phyloP scores from a whole-genome alignment of 2,113 vertebrate species.

The Aplodontia rufa region DNA sequence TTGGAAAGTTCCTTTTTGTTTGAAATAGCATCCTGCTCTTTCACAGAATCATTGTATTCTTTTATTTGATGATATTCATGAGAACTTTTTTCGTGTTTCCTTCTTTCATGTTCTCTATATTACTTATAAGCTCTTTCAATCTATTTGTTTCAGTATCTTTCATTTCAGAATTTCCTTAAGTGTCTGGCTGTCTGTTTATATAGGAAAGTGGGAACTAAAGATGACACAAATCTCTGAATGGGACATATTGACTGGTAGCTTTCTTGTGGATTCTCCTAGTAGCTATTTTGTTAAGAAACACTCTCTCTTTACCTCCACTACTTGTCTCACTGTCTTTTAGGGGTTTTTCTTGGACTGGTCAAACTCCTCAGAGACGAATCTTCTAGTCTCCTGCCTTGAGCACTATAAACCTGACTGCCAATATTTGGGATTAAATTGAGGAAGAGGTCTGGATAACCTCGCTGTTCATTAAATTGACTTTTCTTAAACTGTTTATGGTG shows the following conservation, averaged over 20 bases:
- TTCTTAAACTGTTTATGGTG: background rate
- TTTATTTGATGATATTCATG: slow-evolving; percentile 19
- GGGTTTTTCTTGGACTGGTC: background rate
- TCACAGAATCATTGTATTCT: background rate
- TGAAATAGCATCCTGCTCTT: background rate
- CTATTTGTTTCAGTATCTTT: slow-evolving; percentile 54
- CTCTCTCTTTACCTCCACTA: background rate
- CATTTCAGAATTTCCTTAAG: slow-evolving; percentile 53
- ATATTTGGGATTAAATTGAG: background rate
- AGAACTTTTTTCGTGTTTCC: background rate
- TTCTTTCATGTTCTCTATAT: slow-evolving; percentile 41
- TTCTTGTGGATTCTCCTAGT: slow-evolving; percentile 12
- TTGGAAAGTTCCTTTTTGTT: background rate
- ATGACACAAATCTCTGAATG: background rate
- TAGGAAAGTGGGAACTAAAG: slow-evolving; percentile 6
- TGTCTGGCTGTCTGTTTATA: background rate
- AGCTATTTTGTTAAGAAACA: background rate
- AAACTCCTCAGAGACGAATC: slow-evolving; percentile 41
- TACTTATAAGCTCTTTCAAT: slow-evolving; percentile 13
- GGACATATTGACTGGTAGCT: background rate
- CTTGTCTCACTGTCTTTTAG: background rate
- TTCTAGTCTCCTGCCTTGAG: background rate
- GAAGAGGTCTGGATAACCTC: background rate
- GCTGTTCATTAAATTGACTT: background rate
- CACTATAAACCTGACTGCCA: background rate